Conservation (phyloP, 2,888 invertebrate genomes). For the Helicoverpa assulta region DNA sequence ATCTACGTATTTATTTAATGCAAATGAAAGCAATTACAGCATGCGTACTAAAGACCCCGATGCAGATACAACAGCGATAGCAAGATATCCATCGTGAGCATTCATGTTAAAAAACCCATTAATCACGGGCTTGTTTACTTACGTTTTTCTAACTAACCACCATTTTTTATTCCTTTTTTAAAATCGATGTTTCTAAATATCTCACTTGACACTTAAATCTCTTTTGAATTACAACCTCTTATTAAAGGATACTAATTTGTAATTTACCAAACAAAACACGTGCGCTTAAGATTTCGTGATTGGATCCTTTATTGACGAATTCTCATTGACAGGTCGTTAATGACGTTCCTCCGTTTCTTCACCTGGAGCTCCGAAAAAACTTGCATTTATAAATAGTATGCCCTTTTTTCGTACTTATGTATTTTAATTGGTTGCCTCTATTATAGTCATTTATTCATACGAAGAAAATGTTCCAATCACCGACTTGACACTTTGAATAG, state of each 20-base stretch:
- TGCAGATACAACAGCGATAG: slow-evolving; percentile 39
- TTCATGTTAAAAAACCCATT: slow-evolving; percentile 23
- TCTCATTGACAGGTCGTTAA: slow-evolving; percentile 37
- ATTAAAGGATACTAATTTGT: slow-evolving; percentile 6
- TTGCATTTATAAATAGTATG: background rate
- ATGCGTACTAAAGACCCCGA: slow-evolving; percentile 9
- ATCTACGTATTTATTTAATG: background rate
- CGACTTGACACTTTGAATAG: no score
- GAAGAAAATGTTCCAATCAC: background rate
- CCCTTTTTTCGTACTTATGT: background rate
- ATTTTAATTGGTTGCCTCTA: no score
- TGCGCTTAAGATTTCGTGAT: background rate
- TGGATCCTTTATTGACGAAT: slow-evolving; percentile 24
- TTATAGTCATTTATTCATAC: no score
- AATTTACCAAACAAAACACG: slow-evolving; percentile 9
- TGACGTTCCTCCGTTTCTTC: background rate
- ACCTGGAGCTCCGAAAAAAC: background rate
- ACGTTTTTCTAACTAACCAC: slow-evolving; percentile 28
- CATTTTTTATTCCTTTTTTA: slow-evolving; percentile 6
- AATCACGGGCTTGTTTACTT: slow-evolving; percentile 5
- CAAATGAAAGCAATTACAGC: slow-evolving; percentile 24
- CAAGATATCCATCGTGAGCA: slow-evolving; percentile 24
- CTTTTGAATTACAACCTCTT: slow-evolving; percentile 8
- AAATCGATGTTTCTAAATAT: slow-evolving; percentile 30
- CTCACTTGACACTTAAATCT: slow-evolving; percentile 3